Evolutionary conservation across 2,113 vertebrate species (phyloP).

Genomic region (Miniopterus natalensis): DNA sequence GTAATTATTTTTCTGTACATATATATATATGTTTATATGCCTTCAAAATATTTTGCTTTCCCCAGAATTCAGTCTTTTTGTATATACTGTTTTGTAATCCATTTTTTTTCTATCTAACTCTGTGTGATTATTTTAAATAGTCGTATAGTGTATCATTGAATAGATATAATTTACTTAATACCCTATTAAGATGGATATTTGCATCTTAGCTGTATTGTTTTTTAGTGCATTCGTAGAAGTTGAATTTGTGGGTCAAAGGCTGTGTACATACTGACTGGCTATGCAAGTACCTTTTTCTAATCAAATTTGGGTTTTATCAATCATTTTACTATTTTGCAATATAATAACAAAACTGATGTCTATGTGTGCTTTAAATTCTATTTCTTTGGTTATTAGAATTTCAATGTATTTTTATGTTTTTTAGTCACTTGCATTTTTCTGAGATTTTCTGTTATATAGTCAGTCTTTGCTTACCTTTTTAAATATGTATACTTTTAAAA

Average conservation of each 20-base stretch:
- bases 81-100: constrained; percentile 29
- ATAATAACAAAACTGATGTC: background rate
- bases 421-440: constrained; percentile 6
- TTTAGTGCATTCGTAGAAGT: constrained; percentile 32
- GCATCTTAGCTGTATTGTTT: background rate
- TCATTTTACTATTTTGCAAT: constrained; percentile 42
- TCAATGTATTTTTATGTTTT: constrained; percentile 10
- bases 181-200: background rate
- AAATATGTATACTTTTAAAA: constrained; percentile 12
- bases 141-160: background rate
- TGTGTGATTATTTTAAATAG: background rate
- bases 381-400: constrained; percentile 52
- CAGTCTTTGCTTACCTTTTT: background rate
- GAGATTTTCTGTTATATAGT: constrained; percentile 27
- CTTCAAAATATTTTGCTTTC: background rate
- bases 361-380: background rate
- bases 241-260: constrained; percentile 15
- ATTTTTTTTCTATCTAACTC: background rate
- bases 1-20: background rate
- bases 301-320: background rate
- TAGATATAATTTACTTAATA: background rate
- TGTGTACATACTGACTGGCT: background rate
- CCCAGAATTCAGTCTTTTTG: background rate
- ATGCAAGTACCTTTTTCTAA: constrained; percentile 10
- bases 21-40: background rate